These are phyloP conservation scores for Smittia sp. DNA, from an alignment of 2,888 invertebrate species.

Conservation along the genomic window DNA sequence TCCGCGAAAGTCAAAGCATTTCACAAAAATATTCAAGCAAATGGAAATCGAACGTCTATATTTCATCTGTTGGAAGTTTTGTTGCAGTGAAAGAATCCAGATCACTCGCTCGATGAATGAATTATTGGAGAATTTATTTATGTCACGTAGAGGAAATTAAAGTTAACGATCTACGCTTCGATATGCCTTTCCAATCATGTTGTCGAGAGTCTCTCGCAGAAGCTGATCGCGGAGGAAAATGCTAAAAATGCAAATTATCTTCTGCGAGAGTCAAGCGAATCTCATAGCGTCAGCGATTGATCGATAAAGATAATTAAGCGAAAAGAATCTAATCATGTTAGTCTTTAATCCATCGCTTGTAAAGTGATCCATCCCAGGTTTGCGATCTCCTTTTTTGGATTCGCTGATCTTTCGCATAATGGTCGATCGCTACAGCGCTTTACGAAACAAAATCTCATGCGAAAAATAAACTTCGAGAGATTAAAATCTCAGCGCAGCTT, in stretches of 20 bases:
- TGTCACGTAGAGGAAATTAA: constrained; percentile 28
- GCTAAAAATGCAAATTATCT: constrained; percentile 29
- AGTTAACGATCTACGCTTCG: constrained; percentile 24
- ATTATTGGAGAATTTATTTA: constrained; percentile 26
- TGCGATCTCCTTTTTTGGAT: not conserved
- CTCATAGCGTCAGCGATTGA: not conserved
- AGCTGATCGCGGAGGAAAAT: not conserved
- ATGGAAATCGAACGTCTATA: constrained; percentile 3
- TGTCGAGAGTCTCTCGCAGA: not conserved
- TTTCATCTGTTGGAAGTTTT: not conserved
- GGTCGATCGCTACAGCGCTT: not conserved
- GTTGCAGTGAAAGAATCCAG: not conserved
- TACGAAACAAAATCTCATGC: not conserved
- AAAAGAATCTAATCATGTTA: constrained; percentile 26
- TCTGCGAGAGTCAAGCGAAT: not conserved
- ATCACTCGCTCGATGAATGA: constrained; percentile 16
- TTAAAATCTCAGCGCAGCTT: not conserved
- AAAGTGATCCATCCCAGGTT: constrained; percentile 1
- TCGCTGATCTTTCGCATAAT: constrained; percentile 1
- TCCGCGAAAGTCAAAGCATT: constrained; percentile 14
- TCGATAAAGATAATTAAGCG: constrained; percentile 22
- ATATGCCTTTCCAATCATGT: not conserved
- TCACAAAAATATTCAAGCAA: not conserved
- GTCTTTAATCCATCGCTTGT: constrained; percentile 11
- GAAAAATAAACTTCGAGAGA: not conserved